Evolutionary conservation across 2,888 invertebrate species (phyloP), one percentile per base, ranked within the genome.

Genomic region (Carpatolechia fugitivella): DNA sequence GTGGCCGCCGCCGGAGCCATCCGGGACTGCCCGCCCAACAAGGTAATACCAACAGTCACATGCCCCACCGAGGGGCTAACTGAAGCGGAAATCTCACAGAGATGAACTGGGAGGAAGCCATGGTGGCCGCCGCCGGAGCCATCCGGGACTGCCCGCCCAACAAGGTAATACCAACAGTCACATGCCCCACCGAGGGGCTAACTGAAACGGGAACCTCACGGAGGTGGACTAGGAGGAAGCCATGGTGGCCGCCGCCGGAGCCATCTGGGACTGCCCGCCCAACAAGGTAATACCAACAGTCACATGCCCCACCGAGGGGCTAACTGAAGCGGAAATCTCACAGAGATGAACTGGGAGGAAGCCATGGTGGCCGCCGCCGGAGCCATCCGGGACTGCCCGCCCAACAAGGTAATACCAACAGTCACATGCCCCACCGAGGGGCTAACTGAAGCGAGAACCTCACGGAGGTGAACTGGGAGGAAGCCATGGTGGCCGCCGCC

Each of bases 201-300:
- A 94, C 85, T 91, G 92, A 20, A 90, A 92, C 59, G 97, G 96
- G 3, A 94, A 95, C 79, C 91, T 99, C 54, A 92, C 93, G 65
- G 93, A 95, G 7, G 95, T 96, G 0, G 97, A 97, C 72, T 99
- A 99, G 99, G 99, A 99, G 90, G 96, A 97, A 68, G 99, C 98
- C 20, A 91, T 99, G 8, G 92, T 98, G 41, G 92, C 94, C 1
- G 93, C 93, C 6, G 94, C 93, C 1, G 91, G 93, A 66, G 93
- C 93, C 3, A 73, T 97, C 1, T 90, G 93, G 58, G 91, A 92
- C 63, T 93, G 94, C 49, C 84, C 92, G 5, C 93, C 94, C 1
- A 92, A 93, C 52, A 92, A 94, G 78, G 85, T 90, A 50, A 24
- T 8, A 16, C n/a, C n/a, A n/a, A n/a, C n/a, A n/a, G n/a, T n/a